Evolutionary conservation across 30 jellyfish, hydroid and myxozoan species (phyloP).

Genomic region (Aurelia sp.): DNA sequence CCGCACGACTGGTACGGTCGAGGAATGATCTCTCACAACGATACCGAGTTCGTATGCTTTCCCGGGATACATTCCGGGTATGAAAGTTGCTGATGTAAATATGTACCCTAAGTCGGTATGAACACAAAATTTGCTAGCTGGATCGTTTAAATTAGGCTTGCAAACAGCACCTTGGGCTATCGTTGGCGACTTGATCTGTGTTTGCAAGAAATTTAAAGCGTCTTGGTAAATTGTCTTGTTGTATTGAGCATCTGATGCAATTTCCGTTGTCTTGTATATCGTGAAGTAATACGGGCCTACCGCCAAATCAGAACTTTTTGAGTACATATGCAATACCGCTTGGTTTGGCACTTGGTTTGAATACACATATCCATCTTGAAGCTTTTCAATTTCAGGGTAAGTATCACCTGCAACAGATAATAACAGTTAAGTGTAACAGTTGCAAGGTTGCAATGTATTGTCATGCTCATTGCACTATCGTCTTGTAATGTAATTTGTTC

Average conservation of each 20-base stretch:
- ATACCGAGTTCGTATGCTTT: conserved; percentile 16
- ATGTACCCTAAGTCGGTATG: conserved; percentile 21
- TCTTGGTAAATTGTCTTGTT: background rate
- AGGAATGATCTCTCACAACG: conserved; percentile 41
- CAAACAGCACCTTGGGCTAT: background rate
- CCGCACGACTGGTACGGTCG: conserved; percentile 16
- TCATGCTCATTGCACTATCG: too few relatives aligned
- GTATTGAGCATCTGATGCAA: background rate
- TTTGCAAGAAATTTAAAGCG: conserved; percentile 23
- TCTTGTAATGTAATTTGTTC: too few relatives aligned
- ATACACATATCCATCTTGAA: conserved; percentile 29
- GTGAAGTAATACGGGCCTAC: conserved; percentile 6
- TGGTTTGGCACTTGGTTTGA: conserved; percentile 23
- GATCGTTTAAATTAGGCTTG: conserved; percentile 9
- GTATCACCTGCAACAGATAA: conserved; percentile 4
- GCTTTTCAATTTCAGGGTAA: background rate
- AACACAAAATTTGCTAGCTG: conserved; percentile 34
- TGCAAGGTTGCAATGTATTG: too few relatives aligned
- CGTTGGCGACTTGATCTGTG: conserved; percentile 12
- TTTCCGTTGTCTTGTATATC: conserved; percentile 24
- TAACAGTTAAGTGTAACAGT: too few relatives aligned
- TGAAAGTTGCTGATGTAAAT: conserved; percentile 19
- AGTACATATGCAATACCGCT: conserved; percentile 1
- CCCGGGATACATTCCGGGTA: conserved; percentile 25
- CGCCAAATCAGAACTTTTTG: conserved; percentile 8